Base-by-base conservation (phyloP, 2,113 vertebrate species). In the Dolichallabes microphthalmus region DNA sequence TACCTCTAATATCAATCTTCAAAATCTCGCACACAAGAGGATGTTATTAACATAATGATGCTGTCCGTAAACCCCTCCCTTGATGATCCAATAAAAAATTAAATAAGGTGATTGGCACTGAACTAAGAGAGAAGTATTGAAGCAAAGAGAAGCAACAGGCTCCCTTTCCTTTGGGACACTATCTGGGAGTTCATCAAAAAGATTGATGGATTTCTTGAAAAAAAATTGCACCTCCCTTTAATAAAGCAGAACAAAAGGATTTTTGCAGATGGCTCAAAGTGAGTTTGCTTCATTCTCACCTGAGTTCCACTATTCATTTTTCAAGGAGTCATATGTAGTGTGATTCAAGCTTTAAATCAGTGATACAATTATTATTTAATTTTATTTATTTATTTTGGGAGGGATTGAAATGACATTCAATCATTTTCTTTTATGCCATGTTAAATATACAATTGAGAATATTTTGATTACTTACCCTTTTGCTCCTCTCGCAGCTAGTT, bases 1-100 rank as follows among this genome's bases (percentile, higher is more conserved):
- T 13, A 74, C 2, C 1, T 63, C 45, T 35, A 53, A 71, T 60
- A 25, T 30, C 53, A 85, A 82, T 45, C 60, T 45, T 55, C 22
- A 86, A 87, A 91, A 89, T 82, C 85, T 84, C 68, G 4, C 87
- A 86, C 87, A 20, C 17, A 74, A 83, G 89, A 87, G 90, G 71
- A 66, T 81, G 80, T 25, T 87, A 71, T 78, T 86, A 89, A 87
- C 80, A 82, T 87, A 35, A 78, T 82, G 50, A 78, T 83, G 57
- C 80, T 78, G 83, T 82, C 81, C 87, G 79, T 89, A 85, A 90
- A 91, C 75, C 83, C 76, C 30, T 73, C 45, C 87, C 85, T 93
- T 93, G 89, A 93, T 93, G 89, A 89, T 88, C 88, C 84, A 88
- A 63, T 71, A n/a, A 68, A 89, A 91, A 89, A 92, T 91, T 85